Base-by-base conservation (phyloP, 2,797 vertebrate species). In the Betta splendens region DNA sequence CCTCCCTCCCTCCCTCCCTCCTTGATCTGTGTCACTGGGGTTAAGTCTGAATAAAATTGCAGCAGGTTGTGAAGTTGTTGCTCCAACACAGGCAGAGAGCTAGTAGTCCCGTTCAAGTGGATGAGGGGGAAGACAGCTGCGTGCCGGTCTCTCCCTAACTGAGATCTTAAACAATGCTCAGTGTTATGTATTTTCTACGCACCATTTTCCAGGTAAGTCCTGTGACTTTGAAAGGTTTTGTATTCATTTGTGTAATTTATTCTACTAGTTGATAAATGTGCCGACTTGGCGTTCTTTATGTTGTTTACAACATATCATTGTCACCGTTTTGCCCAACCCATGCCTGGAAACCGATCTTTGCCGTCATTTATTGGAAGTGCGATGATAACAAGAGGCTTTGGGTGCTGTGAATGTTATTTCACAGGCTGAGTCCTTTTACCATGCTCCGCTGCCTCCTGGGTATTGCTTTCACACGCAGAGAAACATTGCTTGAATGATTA, bases 131-230 rank as follows among this genome's bases (percentile, higher is more conserved):
- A 76, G 80, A 42, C 23, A 61, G 29, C 48, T 69, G 36, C 52
- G 32, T 48, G 47, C 47, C 39, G 44, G 9, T 40, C 37, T 67
- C 15, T 25, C 29, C 38, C 21, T 53, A 13, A 25, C 26, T 44
- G 21, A 36, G 48, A 28, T 62, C 53, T 44, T 61, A 22, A 43
- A 67, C 74, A 89, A 95, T 94, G 93, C 86, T 95, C 49, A 89
- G 92, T 75, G 77, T 93, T 63, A 77, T 94, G 84, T 93, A 89
- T 84, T 94, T 95, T 72, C 91, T 95, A 44, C 90, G 89, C 66
- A 89, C 91, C 69, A 87, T 95, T 82, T 94, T 95, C 75, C 91
- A 94, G 94, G 94, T 96, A 92, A 93, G 92, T 35, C 47, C 22
- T 32, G 15, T 18, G 3, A 35, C 10, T 43, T 17, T 31, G 18